A percentile compares a stretch with the other conserved stretches of the same genome.
Evolutionary conservation across 2,797 vertebrate species (phyloP).

Genomic region (Gouania willdenowi): DNA sequence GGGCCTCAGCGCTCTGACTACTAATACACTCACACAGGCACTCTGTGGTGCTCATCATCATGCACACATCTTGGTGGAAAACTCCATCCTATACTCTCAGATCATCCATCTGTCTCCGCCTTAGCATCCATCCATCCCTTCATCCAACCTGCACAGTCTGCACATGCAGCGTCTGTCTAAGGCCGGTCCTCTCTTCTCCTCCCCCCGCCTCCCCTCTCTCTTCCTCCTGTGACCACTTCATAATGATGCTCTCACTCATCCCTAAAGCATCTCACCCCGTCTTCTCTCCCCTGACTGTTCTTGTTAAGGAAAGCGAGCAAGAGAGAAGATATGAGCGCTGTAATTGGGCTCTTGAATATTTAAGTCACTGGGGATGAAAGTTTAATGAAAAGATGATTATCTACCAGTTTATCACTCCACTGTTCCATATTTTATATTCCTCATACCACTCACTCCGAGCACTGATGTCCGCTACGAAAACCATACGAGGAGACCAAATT

Average conservation of each 20-base stretch:
- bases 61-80: constrained; percentile 59
- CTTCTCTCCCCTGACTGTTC: constrained; percentile 49
- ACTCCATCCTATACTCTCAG: constrained; percentile 58
- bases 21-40: constrained; percentile 69
- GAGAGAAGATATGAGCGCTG: constrained; percentile 51
- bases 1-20: constrained; percentile 76
- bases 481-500: no score
- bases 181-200: background rate
- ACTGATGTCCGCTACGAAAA: constrained; percentile 4
- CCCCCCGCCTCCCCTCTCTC: background rate
- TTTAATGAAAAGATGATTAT: constrained; percentile 80
- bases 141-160: constrained; percentile 7
- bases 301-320: constrained; percentile 54
- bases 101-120: constrained; percentile 21
- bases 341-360: constrained; percentile 77
- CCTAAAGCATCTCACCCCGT: constrained; percentile 51
- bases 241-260: constrained; percentile 60
- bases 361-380: constrained; percentile 70
- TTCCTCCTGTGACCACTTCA: constrained; percentile 26
- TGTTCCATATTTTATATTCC: constrained; percentile 66
- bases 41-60: constrained; percentile 56
- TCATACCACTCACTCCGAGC: constrained; percentile 20
- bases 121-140: constrained; percentile 10
- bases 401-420: constrained; percentile 65
- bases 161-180: background rate